Percentiles rank a stretch among this genome's conserved stretches.
Evolutionary conservation across 2,888 invertebrate genomes (phyloP).

Genomic region (Trachelus stipa): DNA sequence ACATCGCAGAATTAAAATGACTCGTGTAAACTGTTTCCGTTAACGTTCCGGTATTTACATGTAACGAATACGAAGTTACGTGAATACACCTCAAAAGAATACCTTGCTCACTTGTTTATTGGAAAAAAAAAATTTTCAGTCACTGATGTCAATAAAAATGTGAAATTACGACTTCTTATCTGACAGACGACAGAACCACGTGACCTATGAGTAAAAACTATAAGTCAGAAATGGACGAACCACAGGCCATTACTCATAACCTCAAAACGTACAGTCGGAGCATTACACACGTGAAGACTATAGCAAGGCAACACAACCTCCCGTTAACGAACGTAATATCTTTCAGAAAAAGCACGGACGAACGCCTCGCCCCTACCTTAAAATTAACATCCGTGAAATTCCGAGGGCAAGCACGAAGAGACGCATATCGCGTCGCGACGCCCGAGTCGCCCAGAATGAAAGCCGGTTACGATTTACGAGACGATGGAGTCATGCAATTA

Average conservation of each 20-base stretch:
- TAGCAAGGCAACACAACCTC: background rate
- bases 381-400: background rate
- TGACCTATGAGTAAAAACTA: background rate
- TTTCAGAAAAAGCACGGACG: background rate
- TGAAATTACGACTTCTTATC: background rate
- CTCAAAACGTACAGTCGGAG: background rate
- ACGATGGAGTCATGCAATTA: background rate
- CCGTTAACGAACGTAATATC: background rate
- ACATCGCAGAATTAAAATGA: background rate
- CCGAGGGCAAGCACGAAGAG: background rate
- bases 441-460: background rate
- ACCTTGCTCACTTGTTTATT: background rate
- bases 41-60: background rate
- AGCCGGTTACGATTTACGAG: background rate
- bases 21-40: background rate
- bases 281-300: no score
- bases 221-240: background rate
- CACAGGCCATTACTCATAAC: background rate
- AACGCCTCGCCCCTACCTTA: background rate
- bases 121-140: background rate
- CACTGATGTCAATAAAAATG: background rate
- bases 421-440: background rate
- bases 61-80: background rate
- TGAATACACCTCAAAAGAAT: background rate
- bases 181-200: background rate